Evolutionary conservation across 2,797 vertebrate genomes (phyloP), one percentile per base, ranked within the genome.

Genomic region (Clarias platycephalus): DNA sequence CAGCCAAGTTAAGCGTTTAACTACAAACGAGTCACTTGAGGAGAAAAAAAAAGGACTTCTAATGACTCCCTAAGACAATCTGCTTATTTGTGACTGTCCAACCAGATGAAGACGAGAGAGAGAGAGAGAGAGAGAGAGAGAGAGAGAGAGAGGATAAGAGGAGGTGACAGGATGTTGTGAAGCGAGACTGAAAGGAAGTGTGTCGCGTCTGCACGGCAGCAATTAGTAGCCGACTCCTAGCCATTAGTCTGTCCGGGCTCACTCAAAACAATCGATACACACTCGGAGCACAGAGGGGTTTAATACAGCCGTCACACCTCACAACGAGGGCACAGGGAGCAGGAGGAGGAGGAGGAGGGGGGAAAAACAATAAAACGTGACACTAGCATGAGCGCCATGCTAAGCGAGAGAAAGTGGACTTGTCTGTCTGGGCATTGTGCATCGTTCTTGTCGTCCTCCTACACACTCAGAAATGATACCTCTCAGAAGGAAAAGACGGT

Each of bases 201-300:
- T 95, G 95, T 95, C 95, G 96, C 95, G 96, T 96, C 95, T 94
- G 93, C 91, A 94, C 93, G 95, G 90, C 92, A 94, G 95, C 96
- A 97, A 97, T 97, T 96, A 97, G 94, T 93, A 92, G 94, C 94
- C 92, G 95, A 94, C 95, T 95, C 95, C 95, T 37, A 80, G 78
- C 81, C 91, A 93, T 95, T 93, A 93, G 95, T 95, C 93, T 94
- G 93, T 91, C 90, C 87, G 92, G 89, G 85, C 92, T 94, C 94
- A 93, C 94, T 91, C 93, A 93, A 44, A 87, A 89, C 93, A 94
- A 97, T 98, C 96, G 94, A 97, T 97, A 95, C 93, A 95, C 93
- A 93, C 93, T 92, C 93, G 93, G 93, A 90, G 94, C 95, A 91
- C 89, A 91, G 91, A 93, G 93, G 95, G 95, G 96, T 96, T 97